Evolutionary conservation across 1,140 invertebrate genomes (phyloP), one percentile per base, ranked within the genome.

Genomic region (Octopus bimaculoides): DNA sequence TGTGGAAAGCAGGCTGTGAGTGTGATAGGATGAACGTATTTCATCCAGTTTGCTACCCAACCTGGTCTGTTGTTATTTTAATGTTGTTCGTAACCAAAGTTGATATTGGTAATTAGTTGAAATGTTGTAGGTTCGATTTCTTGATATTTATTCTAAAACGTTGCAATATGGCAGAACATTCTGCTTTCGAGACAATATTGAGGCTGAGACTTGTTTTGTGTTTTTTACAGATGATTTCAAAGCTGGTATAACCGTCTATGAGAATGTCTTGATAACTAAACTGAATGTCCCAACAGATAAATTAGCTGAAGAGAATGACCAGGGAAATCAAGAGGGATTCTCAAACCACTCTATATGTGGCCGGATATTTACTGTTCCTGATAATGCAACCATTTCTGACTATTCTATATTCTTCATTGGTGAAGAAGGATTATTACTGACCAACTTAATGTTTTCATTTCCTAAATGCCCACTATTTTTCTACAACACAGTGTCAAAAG

Each of bases 381-480:
- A 77, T 69, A 81, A 78, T 41, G 77, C 82, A 69, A 78, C 75
- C 66, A 78, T 91, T 14, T 82, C 84, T 26, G 88, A 91, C 79
- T 93, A 91, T 81, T 82, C 88, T n/a, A 90, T 92, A 53, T 86
- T 93, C 79, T 93, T 91, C 85, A 89, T 93, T 81, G 93, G 93
- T 17, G 79, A 83, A 52, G 89, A 91, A 83, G 87, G 87, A 66
- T 89, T 89, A 77, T 91, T 91, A 14, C 82, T 93, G 5, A 89
- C 88, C 0, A 91, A 92, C 82, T 87, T 93, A 20, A 89, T 92
- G 77, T 87, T 93, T 84, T 90, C 87, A 4, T 88, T 92, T 20
- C 89, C 89, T 74, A 84, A 85, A 54, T 89, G 87, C 75, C 74
- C 84, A 52, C 92, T 92, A 81, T 87, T 86, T 81, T 86, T 87